phyloP scores from a whole-genome alignment of 2,888 invertebrate species.

The Tuta absoluta region DNA sequence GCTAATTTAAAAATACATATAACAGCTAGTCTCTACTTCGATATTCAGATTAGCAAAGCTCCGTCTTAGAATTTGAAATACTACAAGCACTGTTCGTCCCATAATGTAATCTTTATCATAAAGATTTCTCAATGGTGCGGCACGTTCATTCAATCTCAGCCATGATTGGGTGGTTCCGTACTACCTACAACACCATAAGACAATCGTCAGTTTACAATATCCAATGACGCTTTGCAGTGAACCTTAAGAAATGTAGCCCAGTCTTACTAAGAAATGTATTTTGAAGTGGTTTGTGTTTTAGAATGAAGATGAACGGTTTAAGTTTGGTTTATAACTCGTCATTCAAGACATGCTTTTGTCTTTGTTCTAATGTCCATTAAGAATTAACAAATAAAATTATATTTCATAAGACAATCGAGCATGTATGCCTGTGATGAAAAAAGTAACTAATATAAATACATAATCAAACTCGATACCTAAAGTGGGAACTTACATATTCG shows the following conservation, averaged over 20 bases:
- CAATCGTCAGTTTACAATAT: neutral
- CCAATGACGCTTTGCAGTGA: conserved; percentile 5
- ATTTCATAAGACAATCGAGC: no score
- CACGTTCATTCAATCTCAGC: conserved; percentile 1
- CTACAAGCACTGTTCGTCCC: neutral
- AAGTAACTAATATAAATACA: no score
- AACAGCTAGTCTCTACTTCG: no score
- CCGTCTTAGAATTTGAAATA: neutral
- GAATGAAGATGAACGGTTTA: neutral
- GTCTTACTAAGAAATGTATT: neutral
- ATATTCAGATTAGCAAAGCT: conserved; percentile 1
- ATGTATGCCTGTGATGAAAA: no score
- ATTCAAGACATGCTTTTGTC: conserved; percentile 41
- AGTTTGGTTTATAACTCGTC: conserved; percentile 39
- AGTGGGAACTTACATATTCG: no score
- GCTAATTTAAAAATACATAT: no score
- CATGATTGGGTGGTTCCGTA: conserved; percentile 3
- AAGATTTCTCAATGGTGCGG: conserved; percentile 4
- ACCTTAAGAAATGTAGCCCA: neutral
- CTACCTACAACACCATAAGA: neutral
- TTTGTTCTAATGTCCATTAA: conserved; percentile 37
- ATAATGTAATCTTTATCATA: neutral
- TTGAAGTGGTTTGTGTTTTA: neutral
- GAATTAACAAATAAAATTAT: no score
- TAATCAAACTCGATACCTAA: no score